These are phyloP conservation scores for Coremacera marginata DNA, from an alignment of 2,888 invertebrate species.

Conservation along the genomic window DNA sequence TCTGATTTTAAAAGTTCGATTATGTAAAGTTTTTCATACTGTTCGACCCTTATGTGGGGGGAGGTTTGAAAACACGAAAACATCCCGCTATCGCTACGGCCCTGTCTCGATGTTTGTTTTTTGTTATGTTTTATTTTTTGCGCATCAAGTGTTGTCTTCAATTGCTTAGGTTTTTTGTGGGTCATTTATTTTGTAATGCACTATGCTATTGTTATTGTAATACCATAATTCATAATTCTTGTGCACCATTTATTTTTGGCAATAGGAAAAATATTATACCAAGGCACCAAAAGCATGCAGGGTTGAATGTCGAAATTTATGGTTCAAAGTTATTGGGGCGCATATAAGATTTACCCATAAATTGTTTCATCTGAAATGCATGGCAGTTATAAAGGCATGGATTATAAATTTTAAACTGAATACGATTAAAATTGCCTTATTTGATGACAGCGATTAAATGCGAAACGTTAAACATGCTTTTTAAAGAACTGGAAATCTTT, in stretches of 20 bases:
- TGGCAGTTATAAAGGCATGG: no score
- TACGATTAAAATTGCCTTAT: no score
- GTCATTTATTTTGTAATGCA: neutral
- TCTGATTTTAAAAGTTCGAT: no score
- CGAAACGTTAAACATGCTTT: neutral
- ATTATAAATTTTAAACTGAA: no score
- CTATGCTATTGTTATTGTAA: neutral
- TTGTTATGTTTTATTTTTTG: neutral
- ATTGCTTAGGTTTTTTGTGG: neutral
- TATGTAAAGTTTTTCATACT: no score
- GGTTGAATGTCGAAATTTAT: conserved; percentile 14
- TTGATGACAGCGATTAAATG: neutral
- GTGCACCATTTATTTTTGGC: conserved; percentile 30
- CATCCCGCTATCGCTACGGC: no score
- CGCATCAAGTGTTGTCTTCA: neutral
- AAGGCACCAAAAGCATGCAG: neutral
- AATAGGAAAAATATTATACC: neutral
- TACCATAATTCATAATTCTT: conserved; percentile 33
- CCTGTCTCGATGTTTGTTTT: no score
- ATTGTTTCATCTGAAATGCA: no score
- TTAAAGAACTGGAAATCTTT: neutral
- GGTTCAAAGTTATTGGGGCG: conserved; percentile 19
- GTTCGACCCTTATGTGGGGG: no score
- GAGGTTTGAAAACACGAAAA: no score
- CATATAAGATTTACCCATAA: no score